Base-by-base conservation (phyloP, 2,113 vertebrate genomes). In the Aspidoscelis tigris region DNA sequence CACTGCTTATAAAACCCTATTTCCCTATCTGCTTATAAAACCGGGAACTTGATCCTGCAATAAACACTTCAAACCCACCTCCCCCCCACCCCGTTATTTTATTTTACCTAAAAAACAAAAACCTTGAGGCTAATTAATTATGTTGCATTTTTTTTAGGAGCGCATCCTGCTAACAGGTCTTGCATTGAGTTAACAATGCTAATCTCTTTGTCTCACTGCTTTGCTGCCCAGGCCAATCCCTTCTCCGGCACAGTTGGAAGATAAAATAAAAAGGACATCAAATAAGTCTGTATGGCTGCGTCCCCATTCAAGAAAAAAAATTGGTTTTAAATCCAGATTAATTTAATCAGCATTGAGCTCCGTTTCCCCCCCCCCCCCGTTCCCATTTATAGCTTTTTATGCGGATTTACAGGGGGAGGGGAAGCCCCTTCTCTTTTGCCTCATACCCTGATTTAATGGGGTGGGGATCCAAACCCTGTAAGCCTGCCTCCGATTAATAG, bases 1-100 rank as follows among this genome's bases (percentile, higher is more conserved):
- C 93, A 87, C 95, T 95, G 33, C 33, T 33, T 33, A 33, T 33
- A 33, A 33, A 33, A 33, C 33, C 33, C 95, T 95, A 96, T 96
- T 96, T 96, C 95, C 95, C 96, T 93, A 92, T 96, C 95, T 96
- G 95, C 95, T 95, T 94, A 95, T 95, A 95, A 96, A 96, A 95
- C 94, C 92, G 90, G 94, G 93, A 96, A 91, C 94, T 78, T 92
- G 84, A 92, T 96, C 95, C 94, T 94, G 95, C 96, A 95, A 96
- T 96, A 96, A 96, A 96, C 95, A 96, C 96, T 96, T 96, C 95
- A 95, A 93, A 94, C 77, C 87, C 88, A 90, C 94, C 90, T 90
- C 94, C 18, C 5, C 8, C 88, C 91, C 94, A 89, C 89, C 95
- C 20, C 16, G 5, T 24, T 68, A 14, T 20, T 18, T 95, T 91